A percentile compares a stretch with the other conserved stretches of the same genome.
Conservation (phyloP, 2,888 invertebrate species). For the Clusia tigrina region DNA sequence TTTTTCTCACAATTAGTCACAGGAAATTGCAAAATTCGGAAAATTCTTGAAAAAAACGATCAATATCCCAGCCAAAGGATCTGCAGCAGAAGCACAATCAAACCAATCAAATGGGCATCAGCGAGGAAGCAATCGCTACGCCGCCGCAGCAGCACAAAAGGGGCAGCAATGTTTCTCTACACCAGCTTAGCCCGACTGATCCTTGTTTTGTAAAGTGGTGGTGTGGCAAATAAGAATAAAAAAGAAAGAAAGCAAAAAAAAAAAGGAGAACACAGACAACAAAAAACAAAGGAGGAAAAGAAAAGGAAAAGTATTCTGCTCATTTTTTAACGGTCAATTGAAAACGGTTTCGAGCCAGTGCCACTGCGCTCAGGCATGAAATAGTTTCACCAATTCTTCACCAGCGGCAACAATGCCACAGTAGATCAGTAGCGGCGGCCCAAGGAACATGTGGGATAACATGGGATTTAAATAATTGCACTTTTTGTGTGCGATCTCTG, state of each 20-base stretch:
- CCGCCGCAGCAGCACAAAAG: constrained; percentile 26
- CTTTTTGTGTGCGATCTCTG: constrained; percentile 13
- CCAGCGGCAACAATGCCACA: neutral
- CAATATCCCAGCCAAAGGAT: neutral
- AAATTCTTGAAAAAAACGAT: constrained; percentile 15
- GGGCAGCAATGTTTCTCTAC: constrained; percentile 41
- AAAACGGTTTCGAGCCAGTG: constrained; percentile 38
- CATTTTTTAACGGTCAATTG: constrained; percentile 58
- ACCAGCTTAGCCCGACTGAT: constrained; percentile 56
- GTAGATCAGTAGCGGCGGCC: constrained; percentile 4
- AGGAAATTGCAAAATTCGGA: constrained; percentile 40
- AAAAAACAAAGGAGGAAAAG: no score
- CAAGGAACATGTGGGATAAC: constrained; percentile 31
- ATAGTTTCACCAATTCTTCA: neutral
- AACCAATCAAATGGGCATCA: constrained; percentile 55
- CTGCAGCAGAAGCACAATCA: constrained; percentile 3
- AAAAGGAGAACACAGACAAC: constrained; percentile 13
- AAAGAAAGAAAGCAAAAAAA: constrained; percentile 4
- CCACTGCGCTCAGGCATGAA: constrained; percentile 5
- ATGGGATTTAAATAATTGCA: constrained; percentile 31
- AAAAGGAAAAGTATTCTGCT: no score
- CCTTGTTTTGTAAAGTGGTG: constrained; percentile 53
- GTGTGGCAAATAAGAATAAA: constrained; percentile 1
- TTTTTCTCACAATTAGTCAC: constrained; percentile 53
- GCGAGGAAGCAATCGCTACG: constrained; percentile 37